Base-by-base conservation (phyloP, 2,888 invertebrate species). In the Calameuta pallipes region DNA sequence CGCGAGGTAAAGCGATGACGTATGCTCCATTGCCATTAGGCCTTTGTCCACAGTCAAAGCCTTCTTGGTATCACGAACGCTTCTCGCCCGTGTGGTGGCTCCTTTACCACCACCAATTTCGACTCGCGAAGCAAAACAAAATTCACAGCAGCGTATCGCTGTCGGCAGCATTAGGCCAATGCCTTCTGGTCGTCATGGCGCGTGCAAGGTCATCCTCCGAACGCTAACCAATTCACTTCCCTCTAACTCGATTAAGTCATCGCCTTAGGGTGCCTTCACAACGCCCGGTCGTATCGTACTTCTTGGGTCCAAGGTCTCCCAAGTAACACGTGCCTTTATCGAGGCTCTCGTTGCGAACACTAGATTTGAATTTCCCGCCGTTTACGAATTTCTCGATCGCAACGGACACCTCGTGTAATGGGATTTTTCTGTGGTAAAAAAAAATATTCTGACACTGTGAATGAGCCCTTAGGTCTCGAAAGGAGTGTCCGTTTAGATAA, bases 171-270 rank as follows among this genome's bases (percentile, higher is more conserved):
- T 74, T 79, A 83, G 87, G 87, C 86, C 87, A 87, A 89, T 88
- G 89, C 85, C 87, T 87, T 80, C 79, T 81, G 75, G 82, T 82
- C 80, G 56, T 79, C 81, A 78, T 76, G 82, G 83, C 84, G 82
- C 86, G 84, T 89, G 89, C 86, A 89, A 88, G 86, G 88, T 82
- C 86, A 86, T 81, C 79, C 80, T 75, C 81, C 9, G 77, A 80
- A 78, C 78, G 78, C 78, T 77, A 78, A 81, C 81, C 82, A 81
- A 85, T 85, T 82, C 83, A 82, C 81, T 85, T 84, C 81, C 81
- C 82, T 81, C 79, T 80, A 81, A 82, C 82, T 80, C 82, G 85
- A 86, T 85, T 84, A 78, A 85, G 83, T 85, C 84, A 86, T 83
- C 83, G 83, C 78, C 75, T 73, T 71, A 79, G 75, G 79, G 74